phyloP scores from a whole-genome alignment of 2,797 vertebrate genomes.

The Vultur gryphus region DNA sequence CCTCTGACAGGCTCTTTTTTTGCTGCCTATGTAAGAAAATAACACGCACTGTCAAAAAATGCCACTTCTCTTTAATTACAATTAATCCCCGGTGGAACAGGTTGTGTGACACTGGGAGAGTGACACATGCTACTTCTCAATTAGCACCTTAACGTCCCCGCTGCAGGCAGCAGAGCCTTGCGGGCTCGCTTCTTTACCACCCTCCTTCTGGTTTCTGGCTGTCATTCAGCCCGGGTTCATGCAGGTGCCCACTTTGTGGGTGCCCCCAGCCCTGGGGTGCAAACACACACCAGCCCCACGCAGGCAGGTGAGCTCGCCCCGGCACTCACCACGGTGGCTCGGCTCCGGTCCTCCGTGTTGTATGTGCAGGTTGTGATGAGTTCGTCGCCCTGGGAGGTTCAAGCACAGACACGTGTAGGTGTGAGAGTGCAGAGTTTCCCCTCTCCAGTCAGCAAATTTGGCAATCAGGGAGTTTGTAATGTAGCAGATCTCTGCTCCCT shows the following conservation, averaged over 20 bases:
- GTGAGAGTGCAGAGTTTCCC: neutral
- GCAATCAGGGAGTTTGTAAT: accelerated
- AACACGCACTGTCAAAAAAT: conserved; percentile 42
- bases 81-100: conserved; percentile 3
- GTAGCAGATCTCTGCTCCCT: neutral
- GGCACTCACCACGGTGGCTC: conserved; percentile 83
- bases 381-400: conserved; percentile 80
- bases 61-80: conserved; percentile 49
- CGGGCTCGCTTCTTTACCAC: neutral
- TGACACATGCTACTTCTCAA: conserved; percentile 5
- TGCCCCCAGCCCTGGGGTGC: neutral
- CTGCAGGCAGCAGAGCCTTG: neutral
- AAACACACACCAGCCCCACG: neutral
- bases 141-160: neutral
- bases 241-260: neutral
- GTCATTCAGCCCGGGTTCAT: neutral
- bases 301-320: neutral
- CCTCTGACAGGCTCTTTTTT: conserved; percentile 41
- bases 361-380: conserved; percentile 89
- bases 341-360: conserved; percentile 82
- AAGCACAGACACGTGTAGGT: neutral
- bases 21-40: neutral
- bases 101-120: conserved; percentile 34
- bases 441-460: no score
- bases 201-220: neutral